phyloP scores from a whole-genome alignment of 2,113 vertebrate species.

The Pithys albifrons region DNA sequence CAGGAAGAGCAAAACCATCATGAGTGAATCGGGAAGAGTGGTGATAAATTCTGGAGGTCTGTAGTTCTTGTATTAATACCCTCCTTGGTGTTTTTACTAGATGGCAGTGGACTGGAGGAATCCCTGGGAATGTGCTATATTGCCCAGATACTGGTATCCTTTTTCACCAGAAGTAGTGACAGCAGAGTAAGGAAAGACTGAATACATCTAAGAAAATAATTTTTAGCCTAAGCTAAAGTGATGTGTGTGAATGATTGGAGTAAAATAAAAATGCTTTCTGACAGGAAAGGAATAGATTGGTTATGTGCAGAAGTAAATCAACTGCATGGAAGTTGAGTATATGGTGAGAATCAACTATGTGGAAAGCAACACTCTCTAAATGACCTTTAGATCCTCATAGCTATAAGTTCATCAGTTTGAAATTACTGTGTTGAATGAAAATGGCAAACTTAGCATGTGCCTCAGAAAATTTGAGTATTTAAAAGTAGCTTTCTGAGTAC shows the following conservation, averaged over 20 bases:
- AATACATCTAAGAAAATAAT: not conserved
- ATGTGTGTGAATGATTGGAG: conserved; percentile 33
- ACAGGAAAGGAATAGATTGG: conserved; percentile 3
- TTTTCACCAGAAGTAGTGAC: not conserved
- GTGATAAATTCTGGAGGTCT: not conserved
- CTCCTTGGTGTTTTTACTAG: not conserved
- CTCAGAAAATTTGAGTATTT: conserved; percentile 27
- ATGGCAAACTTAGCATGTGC: not conserved
- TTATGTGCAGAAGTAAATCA: conserved; percentile 52
- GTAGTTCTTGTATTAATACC: not conserved
- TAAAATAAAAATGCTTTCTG: conserved; percentile 47
- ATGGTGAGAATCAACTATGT: not conserved
- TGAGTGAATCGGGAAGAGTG: not conserved
- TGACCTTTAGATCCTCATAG: conserved; percentile 40
- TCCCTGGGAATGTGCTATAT: not conserved
- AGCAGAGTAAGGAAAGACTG: not conserved
- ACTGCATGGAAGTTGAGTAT: conserved; percentile 29
- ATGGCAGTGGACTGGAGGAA: not conserved
- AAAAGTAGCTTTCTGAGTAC: conserved; percentile 17
- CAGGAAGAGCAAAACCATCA: not conserved
- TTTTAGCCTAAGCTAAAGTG: not conserved
- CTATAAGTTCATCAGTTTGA: conserved; percentile 22
- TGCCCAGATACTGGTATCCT: not conserved
- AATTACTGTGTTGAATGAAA: conserved; percentile 33
- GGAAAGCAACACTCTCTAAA: not conserved